A percentile compares a stretch with the other conserved stretches of the same genome.
Conservation (phyloP, 2,888 invertebrate species). For the Drosophila atripex region DNA sequence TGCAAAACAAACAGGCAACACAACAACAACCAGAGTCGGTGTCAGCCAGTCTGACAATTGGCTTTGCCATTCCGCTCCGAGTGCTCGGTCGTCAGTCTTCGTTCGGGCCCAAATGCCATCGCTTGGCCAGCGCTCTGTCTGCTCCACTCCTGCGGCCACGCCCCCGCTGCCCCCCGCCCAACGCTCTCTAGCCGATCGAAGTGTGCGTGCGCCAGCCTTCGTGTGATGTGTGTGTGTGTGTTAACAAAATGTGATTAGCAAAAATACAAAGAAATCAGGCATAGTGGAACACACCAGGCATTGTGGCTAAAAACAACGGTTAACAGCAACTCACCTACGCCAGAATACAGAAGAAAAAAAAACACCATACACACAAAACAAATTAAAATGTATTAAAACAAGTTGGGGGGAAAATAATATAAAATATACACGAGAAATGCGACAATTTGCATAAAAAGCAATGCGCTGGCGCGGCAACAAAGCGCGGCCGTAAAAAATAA, state of each 20-base stretch:
- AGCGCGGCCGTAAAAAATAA: slow-evolving; percentile 46
- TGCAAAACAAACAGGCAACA: slow-evolving; percentile 47
- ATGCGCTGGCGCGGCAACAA: slow-evolving; percentile 61
- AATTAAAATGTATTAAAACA: slow-evolving; percentile 31
- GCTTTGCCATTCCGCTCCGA: slow-evolving; percentile 55
- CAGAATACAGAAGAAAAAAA: slow-evolving; percentile 14
- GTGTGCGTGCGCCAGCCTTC: slow-evolving; percentile 18
- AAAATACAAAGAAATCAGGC: slow-evolving; percentile 75
- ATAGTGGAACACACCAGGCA: slow-evolving; percentile 50
- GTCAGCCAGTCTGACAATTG: slow-evolving; percentile 42
- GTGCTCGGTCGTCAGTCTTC: slow-evolving; percentile 78
- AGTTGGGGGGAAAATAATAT: slow-evolving; percentile 22
- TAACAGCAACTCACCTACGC: slow-evolving; percentile 26
- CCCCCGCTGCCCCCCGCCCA: slow-evolving; percentile 9
- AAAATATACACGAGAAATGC: slow-evolving; percentile 43
- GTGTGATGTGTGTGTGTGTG: slow-evolving; percentile 53
- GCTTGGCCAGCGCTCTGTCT: slow-evolving; percentile 73
- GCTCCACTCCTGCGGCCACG: slow-evolving; percentile 17
- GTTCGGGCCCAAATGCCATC: slow-evolving; percentile 81
- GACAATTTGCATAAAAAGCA: slow-evolving; percentile 49
- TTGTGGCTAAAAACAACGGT: slow-evolving; percentile 62
- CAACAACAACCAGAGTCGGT: slow-evolving; percentile 28
- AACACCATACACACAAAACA: not conserved
- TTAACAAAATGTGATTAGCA: slow-evolving; percentile 80
- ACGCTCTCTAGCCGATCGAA: slow-evolving; percentile 16